Conservation (phyloP, 2,113 vertebrate genomes). For the Gallinago media region DNA sequence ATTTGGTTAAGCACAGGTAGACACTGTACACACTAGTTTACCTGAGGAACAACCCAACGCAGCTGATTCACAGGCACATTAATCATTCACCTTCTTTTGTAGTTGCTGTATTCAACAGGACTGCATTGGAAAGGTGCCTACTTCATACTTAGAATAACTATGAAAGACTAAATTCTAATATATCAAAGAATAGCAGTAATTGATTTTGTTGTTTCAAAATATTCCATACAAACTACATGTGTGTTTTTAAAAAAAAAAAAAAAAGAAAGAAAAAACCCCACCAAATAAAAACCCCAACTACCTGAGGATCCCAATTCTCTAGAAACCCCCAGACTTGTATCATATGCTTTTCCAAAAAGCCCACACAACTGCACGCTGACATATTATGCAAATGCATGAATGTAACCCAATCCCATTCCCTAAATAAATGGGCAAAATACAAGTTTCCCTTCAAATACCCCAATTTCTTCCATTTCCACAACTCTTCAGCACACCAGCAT, state of each 20-base stretch:
- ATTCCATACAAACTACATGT: neutral
- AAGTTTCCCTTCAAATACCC: neutral
- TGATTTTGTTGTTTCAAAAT: neutral
- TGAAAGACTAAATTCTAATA: neutral
- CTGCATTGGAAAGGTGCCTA: neutral
- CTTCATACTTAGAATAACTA: neutral
- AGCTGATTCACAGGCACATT: neutral
- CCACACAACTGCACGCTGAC: neutral
- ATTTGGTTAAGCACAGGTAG: neutral
- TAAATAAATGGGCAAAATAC: neutral
- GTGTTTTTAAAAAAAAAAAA: neutral
- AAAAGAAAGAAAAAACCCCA: too few relatives aligned
- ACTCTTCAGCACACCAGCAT: neutral
- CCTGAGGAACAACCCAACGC: neutral
- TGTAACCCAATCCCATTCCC: neutral
- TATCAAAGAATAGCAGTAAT: neutral
- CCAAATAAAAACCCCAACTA: neutral
- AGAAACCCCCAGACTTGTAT: neutral
- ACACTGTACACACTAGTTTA: neutral
- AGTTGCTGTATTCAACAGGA: neutral
- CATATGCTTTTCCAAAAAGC: neutral
- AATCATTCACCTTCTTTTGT: neutral
- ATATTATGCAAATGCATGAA: neutral
- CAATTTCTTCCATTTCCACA: neutral
- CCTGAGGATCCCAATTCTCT: neutral